Percentiles rank a stretch among this genome's conserved stretches.
Evolutionary conservation across 2,113 vertebrate species (phyloP).

Genomic region (Leuciscus idus): DNA sequence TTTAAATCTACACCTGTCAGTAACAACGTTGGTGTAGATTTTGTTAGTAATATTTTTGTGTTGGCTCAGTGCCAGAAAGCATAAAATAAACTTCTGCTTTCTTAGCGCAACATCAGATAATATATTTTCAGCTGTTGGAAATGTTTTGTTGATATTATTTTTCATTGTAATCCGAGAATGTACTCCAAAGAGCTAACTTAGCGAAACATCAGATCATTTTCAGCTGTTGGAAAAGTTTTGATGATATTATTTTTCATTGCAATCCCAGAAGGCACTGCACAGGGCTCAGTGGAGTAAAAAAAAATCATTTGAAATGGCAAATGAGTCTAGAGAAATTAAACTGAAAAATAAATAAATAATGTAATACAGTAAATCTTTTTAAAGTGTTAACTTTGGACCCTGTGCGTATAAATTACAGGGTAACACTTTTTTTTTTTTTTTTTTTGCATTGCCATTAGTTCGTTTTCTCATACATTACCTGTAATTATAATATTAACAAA

Average conservation of each 20-base stretch:
- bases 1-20: neutral
- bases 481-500: neutral
- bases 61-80: neutral
- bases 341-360: no score
- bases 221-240: neutral
- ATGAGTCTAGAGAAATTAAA: no score
- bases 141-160: neutral
- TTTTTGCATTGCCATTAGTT: neutral
- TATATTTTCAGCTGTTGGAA: neutral
- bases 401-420: neutral
- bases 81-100: neutral
- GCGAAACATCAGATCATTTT: neutral
- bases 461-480: neutral
- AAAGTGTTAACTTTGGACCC: neutral
- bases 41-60: neutral
- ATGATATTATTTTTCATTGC: neutral
- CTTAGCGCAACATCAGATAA: neutral
- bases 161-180: neutral
- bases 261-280: neutral
- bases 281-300: neutral
- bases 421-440: neutral
- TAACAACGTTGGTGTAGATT: neutral
- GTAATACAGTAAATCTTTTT: no score
- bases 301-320: neutral
- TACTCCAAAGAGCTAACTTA: no score